Evolutionary conservation across 2,797 vertebrate genomes (phyloP).

Genomic region (Bovichtus diacanthus): DNA sequence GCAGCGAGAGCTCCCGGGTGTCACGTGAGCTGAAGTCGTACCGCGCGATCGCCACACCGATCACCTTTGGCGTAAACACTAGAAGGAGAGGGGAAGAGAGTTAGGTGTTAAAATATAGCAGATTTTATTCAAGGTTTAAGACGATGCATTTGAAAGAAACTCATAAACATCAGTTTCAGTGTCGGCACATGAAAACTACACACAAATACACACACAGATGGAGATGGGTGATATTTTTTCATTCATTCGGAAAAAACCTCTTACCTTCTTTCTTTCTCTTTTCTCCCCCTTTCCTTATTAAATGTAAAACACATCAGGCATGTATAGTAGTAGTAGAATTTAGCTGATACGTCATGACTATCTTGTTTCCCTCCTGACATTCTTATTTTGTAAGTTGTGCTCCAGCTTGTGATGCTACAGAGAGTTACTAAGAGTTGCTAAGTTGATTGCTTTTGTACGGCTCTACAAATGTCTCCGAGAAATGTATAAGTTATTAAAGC

Average conservation of each 20-base stretch:
- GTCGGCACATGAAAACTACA: conserved; percentile 18
- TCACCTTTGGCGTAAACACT: conserved; percentile 94
- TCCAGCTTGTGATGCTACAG: background rate
- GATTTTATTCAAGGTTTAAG: background rate
- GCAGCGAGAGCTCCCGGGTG: conserved; percentile 92
- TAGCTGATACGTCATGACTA: background rate
- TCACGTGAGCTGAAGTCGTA: conserved; percentile 98
- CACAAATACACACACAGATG: conserved; percentile 26
- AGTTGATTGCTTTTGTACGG: background rate
- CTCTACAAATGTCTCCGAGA: background rate
- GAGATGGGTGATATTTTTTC: conserved; percentile 16
- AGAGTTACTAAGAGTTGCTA: background rate
- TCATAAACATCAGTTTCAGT: background rate
- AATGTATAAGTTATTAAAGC: background rate
- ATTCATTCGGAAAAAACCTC: conserved; percentile 5
- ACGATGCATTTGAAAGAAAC: background rate
- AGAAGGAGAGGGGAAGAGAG: background rate
- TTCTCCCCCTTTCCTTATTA: background rate
- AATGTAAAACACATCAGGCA: too few species aligned
- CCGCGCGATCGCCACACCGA: conserved; percentile 94
- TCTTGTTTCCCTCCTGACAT: background rate
- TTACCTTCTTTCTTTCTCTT: background rate
- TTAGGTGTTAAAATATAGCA: background rate
- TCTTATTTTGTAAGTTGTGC: background rate
- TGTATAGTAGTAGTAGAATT: too few species aligned